A percentile compares a stretch with the other conserved stretches of the same genome.
phyloP scores from a whole-genome alignment of 2,113 vertebrate genomes.

The Rousettus leschenaultii region DNA sequence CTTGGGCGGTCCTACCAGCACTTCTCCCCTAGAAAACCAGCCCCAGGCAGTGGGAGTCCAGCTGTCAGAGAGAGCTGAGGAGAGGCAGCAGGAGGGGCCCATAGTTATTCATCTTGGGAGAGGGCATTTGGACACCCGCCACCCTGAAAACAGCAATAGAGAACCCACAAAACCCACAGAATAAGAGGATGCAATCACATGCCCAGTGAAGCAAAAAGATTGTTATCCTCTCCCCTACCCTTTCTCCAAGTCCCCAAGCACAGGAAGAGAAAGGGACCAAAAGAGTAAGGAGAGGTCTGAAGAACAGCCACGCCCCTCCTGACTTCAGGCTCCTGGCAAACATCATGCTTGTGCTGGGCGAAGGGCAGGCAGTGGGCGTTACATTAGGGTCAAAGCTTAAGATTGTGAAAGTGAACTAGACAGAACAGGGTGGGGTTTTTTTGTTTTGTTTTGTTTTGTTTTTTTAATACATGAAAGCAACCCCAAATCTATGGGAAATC shows the following conservation, averaged over 20 bases:
- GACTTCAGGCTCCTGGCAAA: not conserved
- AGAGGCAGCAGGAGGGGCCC: not conserved
- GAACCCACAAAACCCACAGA: not conserved
- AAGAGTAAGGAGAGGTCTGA: not conserved
- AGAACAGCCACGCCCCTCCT: not conserved
- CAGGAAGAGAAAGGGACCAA: not conserved
- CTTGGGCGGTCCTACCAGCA: not conserved
- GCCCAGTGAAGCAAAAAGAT: not conserved
- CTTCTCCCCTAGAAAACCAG: not conserved
- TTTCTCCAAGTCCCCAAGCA: not conserved
- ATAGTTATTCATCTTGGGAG: not conserved
- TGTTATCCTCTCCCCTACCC: not conserved
- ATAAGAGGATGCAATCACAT: not conserved
- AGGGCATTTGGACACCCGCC: not conserved
- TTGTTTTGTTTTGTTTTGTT: not conserved
- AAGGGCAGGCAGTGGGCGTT: not conserved
- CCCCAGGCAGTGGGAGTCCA: not conserved
- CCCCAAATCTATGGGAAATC: not conserved
- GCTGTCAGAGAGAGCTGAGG: not conserved
- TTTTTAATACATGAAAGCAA: not conserved
- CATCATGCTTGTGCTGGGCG: not conserved
- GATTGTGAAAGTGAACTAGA: not conserved
- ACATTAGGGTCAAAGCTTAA: not conserved
- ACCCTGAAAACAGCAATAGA: not conserved
- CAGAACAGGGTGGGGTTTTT: not conserved